These are phyloP conservation scores for Plumapathes pennacea DNA, from an alignment of 92 coral and sea anemone species.

Conservation along the genomic window DNA sequence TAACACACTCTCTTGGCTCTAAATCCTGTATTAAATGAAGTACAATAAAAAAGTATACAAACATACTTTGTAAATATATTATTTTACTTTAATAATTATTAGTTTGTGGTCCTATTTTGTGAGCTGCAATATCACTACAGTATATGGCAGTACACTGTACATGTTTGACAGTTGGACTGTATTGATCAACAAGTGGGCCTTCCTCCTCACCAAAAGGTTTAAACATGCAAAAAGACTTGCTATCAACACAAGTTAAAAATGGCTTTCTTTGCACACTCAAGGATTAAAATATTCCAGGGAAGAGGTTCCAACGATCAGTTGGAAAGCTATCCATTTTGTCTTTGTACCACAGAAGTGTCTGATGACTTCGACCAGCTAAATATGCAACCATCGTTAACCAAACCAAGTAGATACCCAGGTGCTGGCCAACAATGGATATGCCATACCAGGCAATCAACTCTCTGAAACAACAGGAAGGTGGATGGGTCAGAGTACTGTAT, in stretches of 20 bases:
- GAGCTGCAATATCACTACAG: too few relatives aligned
- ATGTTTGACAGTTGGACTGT: too few relatives aligned
- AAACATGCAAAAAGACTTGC: neutral
- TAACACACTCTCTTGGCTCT: too few relatives aligned
- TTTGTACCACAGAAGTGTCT: constrained; percentile 77
- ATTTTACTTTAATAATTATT: too few relatives aligned
- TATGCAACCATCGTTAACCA: constrained; percentile 76
- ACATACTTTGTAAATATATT: too few relatives aligned
- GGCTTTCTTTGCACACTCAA: neutral
- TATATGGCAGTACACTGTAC: too few relatives aligned
- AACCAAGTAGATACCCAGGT: constrained; percentile 53
- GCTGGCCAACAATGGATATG: constrained; percentile 69
- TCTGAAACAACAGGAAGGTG: constrained; percentile 29
- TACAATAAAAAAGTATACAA: too few relatives aligned
- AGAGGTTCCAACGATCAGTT: constrained; percentile 58
- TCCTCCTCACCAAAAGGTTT: neutral
- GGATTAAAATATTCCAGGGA: constrained; percentile 60
- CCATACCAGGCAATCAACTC: constrained; percentile 88
- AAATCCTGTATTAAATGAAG: too few relatives aligned
- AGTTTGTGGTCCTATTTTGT: too few relatives aligned
- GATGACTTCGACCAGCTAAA: constrained; percentile 81
- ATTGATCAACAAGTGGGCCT: too few relatives aligned
- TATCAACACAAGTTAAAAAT: neutral
- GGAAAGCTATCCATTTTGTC: constrained; percentile 79
- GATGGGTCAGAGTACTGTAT: too few relatives aligned